Conservation (phyloP, 2,113 vertebrate genomes). For the Panurus biarmicus region DNA sequence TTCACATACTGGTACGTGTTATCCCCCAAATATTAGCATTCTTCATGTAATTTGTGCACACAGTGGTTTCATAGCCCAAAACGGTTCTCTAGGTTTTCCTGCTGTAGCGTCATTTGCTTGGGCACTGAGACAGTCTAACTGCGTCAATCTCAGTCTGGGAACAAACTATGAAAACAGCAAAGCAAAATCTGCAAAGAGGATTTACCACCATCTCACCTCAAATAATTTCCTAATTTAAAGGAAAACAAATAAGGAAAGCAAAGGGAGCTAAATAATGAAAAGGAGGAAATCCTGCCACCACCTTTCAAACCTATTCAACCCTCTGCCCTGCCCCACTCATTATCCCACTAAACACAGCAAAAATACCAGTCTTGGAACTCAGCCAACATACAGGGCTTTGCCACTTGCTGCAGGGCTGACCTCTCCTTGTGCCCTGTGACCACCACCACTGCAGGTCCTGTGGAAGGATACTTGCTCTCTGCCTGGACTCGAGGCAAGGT, state of each 20-base stretch:
- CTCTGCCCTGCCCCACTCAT: not conserved
- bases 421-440: not conserved
- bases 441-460: accelerated
- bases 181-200: constrained; percentile 8
- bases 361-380: not conserved
- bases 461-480: not conserved
- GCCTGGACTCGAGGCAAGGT: accelerated
- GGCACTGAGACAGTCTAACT: not conserved
- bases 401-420: not conserved
- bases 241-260: constrained; percentile 8
- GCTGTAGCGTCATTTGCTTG: not conserved
- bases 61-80: not conserved
- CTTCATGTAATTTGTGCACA: not conserved
- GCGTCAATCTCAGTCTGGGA: not conserved
- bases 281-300: constrained; percentile 38
- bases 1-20: not conserved
- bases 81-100: not conserved
- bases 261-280: constrained; percentile 19
- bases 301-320: not conserved
- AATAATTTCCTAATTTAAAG: constrained; percentile 25
- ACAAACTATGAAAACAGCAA: not conserved
- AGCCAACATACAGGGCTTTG: not conserved
- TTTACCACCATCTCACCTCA: not conserved
- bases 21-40: not conserved
- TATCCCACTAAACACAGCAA: not conserved